phyloP scores from a whole-genome alignment of 2,888 invertebrate genomes.

The Athalia rosae region DNA sequence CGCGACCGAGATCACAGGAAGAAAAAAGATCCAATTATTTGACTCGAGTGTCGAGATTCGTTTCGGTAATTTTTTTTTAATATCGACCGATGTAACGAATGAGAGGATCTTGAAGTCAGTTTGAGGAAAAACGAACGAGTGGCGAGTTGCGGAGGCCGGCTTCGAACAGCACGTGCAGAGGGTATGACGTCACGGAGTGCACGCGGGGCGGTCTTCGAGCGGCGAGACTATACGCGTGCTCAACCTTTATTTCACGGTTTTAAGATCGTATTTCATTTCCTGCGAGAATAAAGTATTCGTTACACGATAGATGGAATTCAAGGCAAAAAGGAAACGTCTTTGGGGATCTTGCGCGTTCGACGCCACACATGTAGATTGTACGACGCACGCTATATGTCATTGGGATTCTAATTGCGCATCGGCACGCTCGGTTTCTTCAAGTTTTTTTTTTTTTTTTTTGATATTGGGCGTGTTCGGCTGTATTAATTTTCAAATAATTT shows the following conservation, averaged over 20 bases:
- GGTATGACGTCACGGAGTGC: constrained; percentile 28
- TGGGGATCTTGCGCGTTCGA: background rate
- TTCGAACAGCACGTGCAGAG: constrained; percentile 29
- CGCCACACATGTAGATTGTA: background rate
- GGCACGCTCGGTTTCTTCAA: background rate
- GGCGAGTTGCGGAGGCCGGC: background rate
- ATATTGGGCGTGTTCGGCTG: background rate
- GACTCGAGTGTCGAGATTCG: too few species aligned
- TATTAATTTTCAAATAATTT: background rate
- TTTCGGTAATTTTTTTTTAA: too few species aligned
- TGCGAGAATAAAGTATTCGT: constrained; percentile 13
- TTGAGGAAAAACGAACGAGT: constrained; percentile 17
- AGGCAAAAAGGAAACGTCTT: background rate
- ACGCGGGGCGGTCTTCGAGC: constrained; percentile 1
- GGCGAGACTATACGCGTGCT: constrained; percentile 27
- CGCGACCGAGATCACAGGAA: too few species aligned
- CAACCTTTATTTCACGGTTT: constrained; percentile 45
- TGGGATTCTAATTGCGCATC: constrained; percentile 1
- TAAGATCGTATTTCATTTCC: constrained; percentile 38
- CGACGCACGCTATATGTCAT: background rate
- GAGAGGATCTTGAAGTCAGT: constrained; percentile 1
- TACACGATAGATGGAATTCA: constrained; percentile 6
- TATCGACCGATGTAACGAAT: background rate
- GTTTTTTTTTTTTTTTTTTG: background rate
- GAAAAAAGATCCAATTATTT: too few species aligned